Percentiles rank a stretch among this genome's conserved stretches.
Evolutionary conservation across 1,140 invertebrate species (phyloP).

Genomic region (Lerema accius): DNA sequence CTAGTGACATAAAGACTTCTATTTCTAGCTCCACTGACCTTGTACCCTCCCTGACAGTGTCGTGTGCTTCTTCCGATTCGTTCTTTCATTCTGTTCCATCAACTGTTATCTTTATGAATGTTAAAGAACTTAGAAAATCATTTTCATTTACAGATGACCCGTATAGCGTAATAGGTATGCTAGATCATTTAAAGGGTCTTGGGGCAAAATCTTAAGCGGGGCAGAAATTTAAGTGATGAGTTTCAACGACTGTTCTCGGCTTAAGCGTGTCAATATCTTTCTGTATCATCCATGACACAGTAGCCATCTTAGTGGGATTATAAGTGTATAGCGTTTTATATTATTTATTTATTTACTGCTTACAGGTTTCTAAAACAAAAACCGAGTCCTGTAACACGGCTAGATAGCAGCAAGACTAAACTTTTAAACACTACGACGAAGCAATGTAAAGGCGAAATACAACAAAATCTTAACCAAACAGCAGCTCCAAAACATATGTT

Average conservation of each 20-base stretch:
- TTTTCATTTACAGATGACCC: neutral
- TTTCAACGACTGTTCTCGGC: too few species aligned
- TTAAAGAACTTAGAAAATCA: neutral
- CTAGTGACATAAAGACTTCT: neutral
- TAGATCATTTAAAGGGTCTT: too few species aligned
- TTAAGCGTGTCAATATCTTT: too few species aligned
- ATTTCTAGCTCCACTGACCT: slow-evolving; percentile 5
- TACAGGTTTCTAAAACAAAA: too few species aligned
- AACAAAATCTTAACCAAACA: slow-evolving; percentile 22
- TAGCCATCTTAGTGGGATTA: too few species aligned
- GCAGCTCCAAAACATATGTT: slow-evolving; percentile 19
- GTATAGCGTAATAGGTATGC: too few species aligned
- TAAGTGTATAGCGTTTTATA: too few species aligned
- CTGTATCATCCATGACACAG: too few species aligned
- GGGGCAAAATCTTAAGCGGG: too few species aligned
- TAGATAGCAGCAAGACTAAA: neutral
- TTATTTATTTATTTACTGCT: too few species aligned
- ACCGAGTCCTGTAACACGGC: too few species aligned
- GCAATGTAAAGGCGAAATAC: slow-evolving; percentile 2
- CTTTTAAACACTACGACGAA: neutral
- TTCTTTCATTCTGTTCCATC: neutral
- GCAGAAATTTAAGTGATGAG: too few species aligned
- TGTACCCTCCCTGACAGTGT: neutral
- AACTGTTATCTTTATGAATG: neutral
- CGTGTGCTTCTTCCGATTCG: neutral